Evolutionary conservation across 2,888 invertebrate species (phyloP).

Genomic region (Nephrotoma appendiculata): DNA sequence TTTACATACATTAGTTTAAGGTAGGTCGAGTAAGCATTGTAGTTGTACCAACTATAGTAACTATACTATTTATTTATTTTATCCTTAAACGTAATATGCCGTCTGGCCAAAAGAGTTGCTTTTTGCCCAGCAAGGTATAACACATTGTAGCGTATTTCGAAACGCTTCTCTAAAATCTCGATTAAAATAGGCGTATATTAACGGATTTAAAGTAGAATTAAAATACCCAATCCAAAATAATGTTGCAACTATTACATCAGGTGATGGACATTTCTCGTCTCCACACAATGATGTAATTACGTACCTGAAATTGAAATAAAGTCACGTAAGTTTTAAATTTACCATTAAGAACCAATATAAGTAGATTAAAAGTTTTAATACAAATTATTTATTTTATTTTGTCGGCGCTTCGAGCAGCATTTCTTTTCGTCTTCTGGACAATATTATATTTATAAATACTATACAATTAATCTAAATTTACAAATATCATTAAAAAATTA

Average conservation of each 20-base stretch:
- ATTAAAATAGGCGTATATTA: conserved; percentile 93
- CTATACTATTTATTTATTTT: neutral
- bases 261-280: conserved; percentile 60
- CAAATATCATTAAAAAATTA: neutral
- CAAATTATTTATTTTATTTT: no score
- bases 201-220: conserved; percentile 87
- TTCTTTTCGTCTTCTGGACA: no score
- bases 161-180: conserved; percentile 94
- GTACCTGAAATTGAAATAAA: conserved; percentile 44
- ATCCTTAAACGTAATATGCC: conserved; percentile 27
- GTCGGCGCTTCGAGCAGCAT: no score
- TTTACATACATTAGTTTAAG: no score
- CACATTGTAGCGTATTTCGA: conserved; percentile 75
- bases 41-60: no score
- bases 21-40: no score
- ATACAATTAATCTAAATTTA: no score
- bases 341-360: neutral
- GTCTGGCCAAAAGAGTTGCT: conserved; percentile 27
- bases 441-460: no score
- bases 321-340: neutral
- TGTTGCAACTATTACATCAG: conserved; percentile 73
- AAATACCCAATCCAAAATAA: conserved; percentile 98
- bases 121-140: conserved; percentile 56
- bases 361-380: neutral
- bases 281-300: conserved; percentile 73